These are phyloP conservation scores for Phocides pigmalion DNA, from an alignment of 1,140 invertebrate genomes.

Conservation along the genomic window DNA sequence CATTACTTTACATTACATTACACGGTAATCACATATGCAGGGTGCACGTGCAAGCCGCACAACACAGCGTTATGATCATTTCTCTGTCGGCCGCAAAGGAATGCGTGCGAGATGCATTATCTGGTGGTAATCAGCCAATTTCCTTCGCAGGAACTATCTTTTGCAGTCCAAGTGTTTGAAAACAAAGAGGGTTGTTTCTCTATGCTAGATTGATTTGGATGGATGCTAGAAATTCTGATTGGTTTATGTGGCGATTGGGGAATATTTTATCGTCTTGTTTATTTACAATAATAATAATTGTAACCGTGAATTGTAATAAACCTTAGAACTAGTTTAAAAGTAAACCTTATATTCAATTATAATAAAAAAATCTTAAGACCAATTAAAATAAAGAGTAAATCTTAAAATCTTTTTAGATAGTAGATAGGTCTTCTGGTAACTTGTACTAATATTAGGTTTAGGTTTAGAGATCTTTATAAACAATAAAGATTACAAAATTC, in stretches of 20 bases:
- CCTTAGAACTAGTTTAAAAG: no score
- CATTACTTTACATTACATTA: not conserved
- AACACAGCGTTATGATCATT: conserved; percentile 8
- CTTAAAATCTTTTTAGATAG: no score
- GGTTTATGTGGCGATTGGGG: not conserved
- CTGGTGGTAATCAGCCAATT: conserved; percentile 39
- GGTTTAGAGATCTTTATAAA: no score
- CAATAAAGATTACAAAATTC: no score
- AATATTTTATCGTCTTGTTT: no score
- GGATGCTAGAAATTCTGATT: not conserved
- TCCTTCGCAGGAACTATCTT: conserved; percentile 17
- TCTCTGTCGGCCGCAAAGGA: conserved; percentile 33
- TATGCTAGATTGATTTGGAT: conserved; percentile 11
- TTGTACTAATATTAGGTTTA: no score
- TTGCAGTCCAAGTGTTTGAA: not conserved
- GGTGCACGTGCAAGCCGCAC: conserved; percentile 2
- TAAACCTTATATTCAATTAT: no score
- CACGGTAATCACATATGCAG: not conserved
- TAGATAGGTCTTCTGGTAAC: no score
- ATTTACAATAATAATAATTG: no score
- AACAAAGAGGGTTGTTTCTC: not conserved
- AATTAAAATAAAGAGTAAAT: no score
- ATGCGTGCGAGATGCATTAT: conserved; percentile 45
- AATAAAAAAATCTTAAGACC: no score
- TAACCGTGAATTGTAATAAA: no score